Percentiles rank a stretch among this genome's conserved stretches.
phyloP scores from a whole-genome alignment of 1,140 invertebrate genomes.

The Zaprionus inermis region DNA sequence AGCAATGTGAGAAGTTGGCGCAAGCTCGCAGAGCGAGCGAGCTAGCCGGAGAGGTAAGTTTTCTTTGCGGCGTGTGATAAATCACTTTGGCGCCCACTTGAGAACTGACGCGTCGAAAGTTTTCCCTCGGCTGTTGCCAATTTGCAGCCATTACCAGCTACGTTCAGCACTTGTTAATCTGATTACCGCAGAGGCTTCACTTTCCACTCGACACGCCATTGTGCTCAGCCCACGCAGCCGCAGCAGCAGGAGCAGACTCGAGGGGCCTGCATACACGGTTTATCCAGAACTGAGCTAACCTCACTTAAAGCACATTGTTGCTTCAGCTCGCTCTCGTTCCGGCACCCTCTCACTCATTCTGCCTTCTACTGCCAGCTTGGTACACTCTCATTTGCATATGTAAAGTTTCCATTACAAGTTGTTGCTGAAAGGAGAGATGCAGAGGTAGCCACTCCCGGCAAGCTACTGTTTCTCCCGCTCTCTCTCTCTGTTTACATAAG shows the following conservation, averaged over 20 bases:
- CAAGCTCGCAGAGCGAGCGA: neutral
- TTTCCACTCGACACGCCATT: neutral
- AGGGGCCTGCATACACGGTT: conserved; percentile 10
- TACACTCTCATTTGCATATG: conserved; percentile 43
- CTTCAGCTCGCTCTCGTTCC: neutral
- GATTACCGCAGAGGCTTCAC: conserved; percentile 31
- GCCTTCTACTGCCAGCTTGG: neutral
- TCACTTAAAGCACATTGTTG: conserved; percentile 20
- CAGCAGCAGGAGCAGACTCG: neutral
- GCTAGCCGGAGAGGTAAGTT: neutral
- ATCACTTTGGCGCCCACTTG: conserved; percentile 41
- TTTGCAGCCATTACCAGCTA: conserved; percentile 23
- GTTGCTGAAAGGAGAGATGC: conserved; percentile 1
- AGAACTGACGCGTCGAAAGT: conserved; percentile 20
- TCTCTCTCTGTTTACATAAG: conserved; percentile 10
- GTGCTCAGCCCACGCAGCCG: neutral
- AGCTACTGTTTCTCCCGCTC: neutral
- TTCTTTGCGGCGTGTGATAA: conserved; percentile 25
- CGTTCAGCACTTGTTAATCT: conserved; percentile 40
- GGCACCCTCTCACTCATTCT: neutral
- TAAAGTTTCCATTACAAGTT: conserved; percentile 45
- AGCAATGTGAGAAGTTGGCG: conserved; percentile 13
- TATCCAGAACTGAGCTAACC: neutral
- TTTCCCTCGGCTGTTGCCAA: conserved; percentile 27
- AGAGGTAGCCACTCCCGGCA: neutral